Base-by-base conservation (phyloP, 2,797 vertebrate species). In the Kryptopterus vitreolus region DNA sequence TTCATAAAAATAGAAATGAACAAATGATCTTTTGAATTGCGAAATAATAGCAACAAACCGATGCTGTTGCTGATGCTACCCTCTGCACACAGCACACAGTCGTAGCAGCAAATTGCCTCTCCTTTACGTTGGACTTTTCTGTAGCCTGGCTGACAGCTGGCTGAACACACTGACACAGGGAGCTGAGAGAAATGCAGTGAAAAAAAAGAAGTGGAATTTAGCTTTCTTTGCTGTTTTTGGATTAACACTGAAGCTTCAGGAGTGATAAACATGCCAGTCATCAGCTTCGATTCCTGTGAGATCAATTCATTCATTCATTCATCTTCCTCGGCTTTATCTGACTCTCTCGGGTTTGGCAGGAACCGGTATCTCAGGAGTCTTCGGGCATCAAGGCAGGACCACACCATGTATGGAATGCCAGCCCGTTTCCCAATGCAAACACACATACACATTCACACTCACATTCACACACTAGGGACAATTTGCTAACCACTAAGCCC, bases 91-190 rank as follows among this genome's bases (percentile, higher is more conserved):
- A 58, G 61, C 48, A 89, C 77, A 68, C 89, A 90, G 76, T 89
- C 88, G 71, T 86, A 89, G 74, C 89, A 90, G 84, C 89, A 90
- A 57, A 87, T 81, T 2, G 88, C 81, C 48, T 88, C 84, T 38
- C 87, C 87, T 38, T 85, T 76, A 58, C 73, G 84, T 2, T 78
- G 72, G 9, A 81, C 87, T 73, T 89, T 89, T 55, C 89, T 87
- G 71, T 82, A 88, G 50, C 89, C 89, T n/a, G 63, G 77, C 58
- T 68, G 77, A 38, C 89, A 90, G 46, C 83, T 88, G 4, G 78
- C 72, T 33, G 86, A 86, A 62, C 88, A 90, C 55, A 84, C 75
- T 6, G 89, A 90, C 50, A 72, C 78, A 20, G 88, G 89, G 26
- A 86, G 68, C 89, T 90, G 70, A 66, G n/a, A 79, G 15, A n/a